These are phyloP conservation scores for Anguilla megastoma DNA, from an alignment of 2,797 vertebrate genomes.

Conservation along the genomic window DNA sequence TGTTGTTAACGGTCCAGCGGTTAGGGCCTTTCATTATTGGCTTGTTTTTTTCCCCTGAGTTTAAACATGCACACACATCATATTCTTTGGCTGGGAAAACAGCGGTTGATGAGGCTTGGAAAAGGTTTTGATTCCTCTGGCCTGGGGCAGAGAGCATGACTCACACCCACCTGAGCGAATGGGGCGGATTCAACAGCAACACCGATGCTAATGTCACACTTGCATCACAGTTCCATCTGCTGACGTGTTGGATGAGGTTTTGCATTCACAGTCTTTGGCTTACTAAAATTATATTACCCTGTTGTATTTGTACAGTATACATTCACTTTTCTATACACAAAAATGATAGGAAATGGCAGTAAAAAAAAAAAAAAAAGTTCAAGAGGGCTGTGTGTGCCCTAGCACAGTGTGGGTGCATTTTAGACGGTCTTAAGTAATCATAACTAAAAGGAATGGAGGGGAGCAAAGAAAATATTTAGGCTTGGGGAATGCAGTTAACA, in stretches of 20 bases:
- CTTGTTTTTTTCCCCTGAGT: not conserved
- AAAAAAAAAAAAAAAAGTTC: not conserved
- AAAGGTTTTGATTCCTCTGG: not conserved
- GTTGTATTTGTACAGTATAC: not conserved
- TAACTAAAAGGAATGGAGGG: slow-evolving; percentile 10
- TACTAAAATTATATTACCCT: not conserved
- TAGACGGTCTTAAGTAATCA: slow-evolving; percentile 12
- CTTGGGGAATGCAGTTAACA: slow-evolving; percentile 51
- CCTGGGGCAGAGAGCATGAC: not conserved
- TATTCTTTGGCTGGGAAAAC: slow-evolving; percentile 12
- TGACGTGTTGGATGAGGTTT: not conserved
- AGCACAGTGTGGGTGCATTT: not conserved
- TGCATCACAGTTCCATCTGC: not conserved
- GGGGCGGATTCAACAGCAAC: not conserved
- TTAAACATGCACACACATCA: not conserved
- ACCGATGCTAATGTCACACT: not conserved
- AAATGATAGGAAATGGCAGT: not conserved
- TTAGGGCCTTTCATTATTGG: not conserved
- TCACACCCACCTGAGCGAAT: not conserved
- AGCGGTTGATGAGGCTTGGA: slow-evolving; percentile 15
- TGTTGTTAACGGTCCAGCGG: not conserved
- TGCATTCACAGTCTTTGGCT: not conserved
- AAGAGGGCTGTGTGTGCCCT: not conserved
- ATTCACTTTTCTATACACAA: not conserved
- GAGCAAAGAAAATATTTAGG: slow-evolving; percentile 29